Conservation (phyloP, 2,113 vertebrate species). For the Leptosomus discolor region DNA sequence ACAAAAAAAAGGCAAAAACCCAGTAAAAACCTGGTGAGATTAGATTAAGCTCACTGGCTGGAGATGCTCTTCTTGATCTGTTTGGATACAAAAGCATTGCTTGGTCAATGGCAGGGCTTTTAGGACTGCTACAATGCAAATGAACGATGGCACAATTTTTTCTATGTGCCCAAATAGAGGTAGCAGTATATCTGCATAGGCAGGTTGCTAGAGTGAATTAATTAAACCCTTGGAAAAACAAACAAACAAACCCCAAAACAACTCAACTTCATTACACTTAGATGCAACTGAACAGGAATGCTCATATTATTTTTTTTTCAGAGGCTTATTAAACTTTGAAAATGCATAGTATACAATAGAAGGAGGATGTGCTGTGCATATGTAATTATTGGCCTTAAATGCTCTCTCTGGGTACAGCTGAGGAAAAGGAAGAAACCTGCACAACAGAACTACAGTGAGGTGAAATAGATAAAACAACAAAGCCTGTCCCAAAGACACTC, state of each 20-base stretch:
- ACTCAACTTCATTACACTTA: background rate
- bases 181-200: background rate
- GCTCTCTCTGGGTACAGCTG: slow-evolving; percentile 14
- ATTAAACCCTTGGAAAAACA: background rate
- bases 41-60: background rate
- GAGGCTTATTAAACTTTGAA: slow-evolving; percentile 33
- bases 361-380: slow-evolving; percentile 22
- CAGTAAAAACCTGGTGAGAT: background rate
- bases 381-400: slow-evolving; percentile 64
- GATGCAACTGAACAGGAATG: background rate
- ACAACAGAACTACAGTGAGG: background rate
- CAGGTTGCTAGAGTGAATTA: background rate
- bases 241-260: background rate
- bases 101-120: background rate
- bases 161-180: background rate
- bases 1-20: background rate
- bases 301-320: background rate
- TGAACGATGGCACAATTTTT: background rate
- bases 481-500: background rate
- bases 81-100: background rate
- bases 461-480: background rate
- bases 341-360: background rate
- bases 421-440: background rate
- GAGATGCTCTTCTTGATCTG: background rate
- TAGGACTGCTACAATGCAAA: background rate